These are phyloP conservation scores for Metellina segmentata DNA, from an alignment of 2,888 invertebrate species.

Conservation along the genomic window DNA sequence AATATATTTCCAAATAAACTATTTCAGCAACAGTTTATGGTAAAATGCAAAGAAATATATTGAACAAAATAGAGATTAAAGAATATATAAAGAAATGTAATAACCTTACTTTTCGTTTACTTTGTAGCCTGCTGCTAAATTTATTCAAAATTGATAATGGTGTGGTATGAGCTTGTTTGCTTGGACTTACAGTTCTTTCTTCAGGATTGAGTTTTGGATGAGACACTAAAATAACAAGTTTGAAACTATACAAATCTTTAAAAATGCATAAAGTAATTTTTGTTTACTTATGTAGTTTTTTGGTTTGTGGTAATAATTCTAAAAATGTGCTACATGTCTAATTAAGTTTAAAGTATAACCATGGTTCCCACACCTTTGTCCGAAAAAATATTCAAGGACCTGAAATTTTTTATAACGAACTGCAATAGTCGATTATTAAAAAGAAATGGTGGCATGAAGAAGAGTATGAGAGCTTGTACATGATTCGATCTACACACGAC, in stretches of 20 bases:
- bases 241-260: not conserved
- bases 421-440: too few species aligned
- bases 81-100: not conserved
- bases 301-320: too few species aligned
- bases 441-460: too few species aligned
- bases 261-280: not conserved
- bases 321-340: too few species aligned
- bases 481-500: too few species aligned
- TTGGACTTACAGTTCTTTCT: conserved; percentile 69
- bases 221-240: conserved; percentile 42
- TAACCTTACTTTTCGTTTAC: conserved; percentile 65
- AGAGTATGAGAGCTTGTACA: too few species aligned
- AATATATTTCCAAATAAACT: too few species aligned
- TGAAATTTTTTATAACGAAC: too few species aligned
- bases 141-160: conserved; percentile 70
- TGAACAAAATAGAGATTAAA: not conserved
- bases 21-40: not conserved
- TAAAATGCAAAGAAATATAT: not conserved
- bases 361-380: too few species aligned
- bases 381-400: too few species aligned
- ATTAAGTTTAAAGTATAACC: too few species aligned
- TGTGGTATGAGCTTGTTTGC: conserved; percentile 49
- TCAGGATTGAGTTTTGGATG: conserved; percentile 49
- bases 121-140: conserved; percentile 64
- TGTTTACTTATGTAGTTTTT: not conserved